A percentile compares a stretch with the other conserved stretches of the same genome.
These are phyloP conservation scores for Oceanites oceanicus DNA, from an alignment of 2,113 vertebrate species.

Conservation along the genomic window DNA sequence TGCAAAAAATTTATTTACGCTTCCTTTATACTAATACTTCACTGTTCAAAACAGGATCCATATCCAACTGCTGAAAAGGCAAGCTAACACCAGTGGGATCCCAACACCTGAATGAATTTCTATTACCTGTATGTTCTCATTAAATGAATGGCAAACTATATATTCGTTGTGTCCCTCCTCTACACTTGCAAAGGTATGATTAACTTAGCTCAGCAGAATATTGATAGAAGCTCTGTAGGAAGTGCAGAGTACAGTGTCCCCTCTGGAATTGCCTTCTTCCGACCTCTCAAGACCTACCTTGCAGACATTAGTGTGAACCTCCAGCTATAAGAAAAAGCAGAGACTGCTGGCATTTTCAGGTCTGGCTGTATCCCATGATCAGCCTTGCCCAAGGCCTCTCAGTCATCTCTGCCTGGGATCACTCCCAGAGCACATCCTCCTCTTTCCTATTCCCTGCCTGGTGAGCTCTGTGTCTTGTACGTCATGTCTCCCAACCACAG, in stretches of 20 bases:
- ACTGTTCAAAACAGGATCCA: not conserved
- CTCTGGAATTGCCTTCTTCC: not conserved
- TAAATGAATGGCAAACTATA: not conserved
- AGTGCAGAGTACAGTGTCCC: not conserved
- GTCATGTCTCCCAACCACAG: rapidly evolving
- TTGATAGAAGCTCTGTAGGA: not conserved
- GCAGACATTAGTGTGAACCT: not conserved
- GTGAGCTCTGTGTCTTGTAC: not conserved
- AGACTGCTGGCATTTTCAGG: not conserved
- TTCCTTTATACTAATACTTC: not conserved
- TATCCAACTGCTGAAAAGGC: not conserved
- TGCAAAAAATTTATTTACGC: not conserved
- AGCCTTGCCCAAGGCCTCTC: not conserved
- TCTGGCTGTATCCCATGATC: not conserved
- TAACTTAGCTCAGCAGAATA: not conserved
- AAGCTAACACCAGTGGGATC: not conserved
- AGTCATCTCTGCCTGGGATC: not conserved
- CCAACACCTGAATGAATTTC: not conserved
- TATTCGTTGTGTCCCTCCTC: not conserved
- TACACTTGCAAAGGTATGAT: not conserved
- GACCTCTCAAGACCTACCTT: not conserved
- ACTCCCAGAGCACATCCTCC: not conserved
- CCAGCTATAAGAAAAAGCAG: not conserved
- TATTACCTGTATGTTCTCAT: not conserved
- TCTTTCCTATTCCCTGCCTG: not conserved